Evolutionary conservation across 2,797 vertebrate genomes (phyloP).

Genomic region (Decapterus maruadsi): DNA sequence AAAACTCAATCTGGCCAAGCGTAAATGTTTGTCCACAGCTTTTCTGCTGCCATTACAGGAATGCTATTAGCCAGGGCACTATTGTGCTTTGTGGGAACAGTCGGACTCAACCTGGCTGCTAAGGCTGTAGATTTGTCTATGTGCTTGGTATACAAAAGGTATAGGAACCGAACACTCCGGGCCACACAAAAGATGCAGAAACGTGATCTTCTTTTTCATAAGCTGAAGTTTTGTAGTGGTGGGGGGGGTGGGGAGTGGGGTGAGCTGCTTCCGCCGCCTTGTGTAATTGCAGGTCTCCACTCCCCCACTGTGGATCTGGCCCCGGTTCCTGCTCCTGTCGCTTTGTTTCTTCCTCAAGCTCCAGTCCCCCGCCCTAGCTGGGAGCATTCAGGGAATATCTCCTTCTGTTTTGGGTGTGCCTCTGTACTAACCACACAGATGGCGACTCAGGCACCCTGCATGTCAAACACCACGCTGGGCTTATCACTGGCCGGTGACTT

Average conservation of each 20-base stretch:
- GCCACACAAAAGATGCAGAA: slow-evolving; percentile 69
- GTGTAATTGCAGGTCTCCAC: slow-evolving; percentile 71
- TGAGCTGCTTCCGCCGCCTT: slow-evolving; percentile 60
- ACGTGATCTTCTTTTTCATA: slow-evolving; percentile 73
- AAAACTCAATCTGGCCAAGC: slow-evolving; percentile 65
- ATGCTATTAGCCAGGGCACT: slow-evolving; percentile 55
- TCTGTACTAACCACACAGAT: slow-evolving; percentile 66
- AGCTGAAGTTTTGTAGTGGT: slow-evolving; percentile 51
- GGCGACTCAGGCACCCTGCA: slow-evolving; percentile 54
- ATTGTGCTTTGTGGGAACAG: slow-evolving; percentile 74
- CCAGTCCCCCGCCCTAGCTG: slow-evolving; percentile 61
- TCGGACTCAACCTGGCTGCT: slow-evolving; percentile 58
- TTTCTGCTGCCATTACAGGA: slow-evolving; percentile 65
- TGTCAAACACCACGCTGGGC: slow-evolving; percentile 50
- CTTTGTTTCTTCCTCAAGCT: slow-evolving; percentile 75
- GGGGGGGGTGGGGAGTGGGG: slow-evolving; percentile 21
- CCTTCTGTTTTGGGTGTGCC: slow-evolving; percentile 80
- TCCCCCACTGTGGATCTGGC: slow-evolving; percentile 64
- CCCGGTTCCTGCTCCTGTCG: slow-evolving; percentile 59
- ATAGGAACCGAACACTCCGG: slow-evolving; percentile 70
- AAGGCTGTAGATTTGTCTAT: slow-evolving; percentile 63
- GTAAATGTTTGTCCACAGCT: slow-evolving; percentile 72
- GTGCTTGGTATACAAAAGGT: slow-evolving; percentile 66
- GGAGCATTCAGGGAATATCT: slow-evolving; percentile 72
- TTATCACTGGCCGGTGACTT: slow-evolving; percentile 53